These are phyloP conservation scores for Carassius carassius DNA, from an alignment of 2,113 vertebrate species.

Conservation along the genomic window DNA sequence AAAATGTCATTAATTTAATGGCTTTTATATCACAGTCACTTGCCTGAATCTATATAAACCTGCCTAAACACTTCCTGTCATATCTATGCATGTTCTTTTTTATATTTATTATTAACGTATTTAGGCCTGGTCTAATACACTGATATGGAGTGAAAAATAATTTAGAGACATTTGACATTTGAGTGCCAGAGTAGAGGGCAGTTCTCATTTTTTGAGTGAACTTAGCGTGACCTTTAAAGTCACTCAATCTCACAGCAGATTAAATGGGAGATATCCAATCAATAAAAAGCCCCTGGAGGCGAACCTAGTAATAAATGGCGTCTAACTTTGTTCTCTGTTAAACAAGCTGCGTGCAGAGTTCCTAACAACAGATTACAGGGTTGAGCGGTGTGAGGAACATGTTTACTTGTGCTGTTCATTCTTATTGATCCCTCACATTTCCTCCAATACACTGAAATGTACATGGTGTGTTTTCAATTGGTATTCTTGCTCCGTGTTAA, in stretches of 20 bases:
- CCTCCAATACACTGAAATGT: neutral
- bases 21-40: neutral
- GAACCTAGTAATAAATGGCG: neutral
- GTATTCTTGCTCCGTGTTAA: neutral
- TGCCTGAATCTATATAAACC: no score
- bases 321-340: constrained; percentile 20
- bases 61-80: neutral
- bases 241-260: constrained; percentile 17
- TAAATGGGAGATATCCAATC: constrained; percentile 23
- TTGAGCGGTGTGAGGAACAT: neutral
- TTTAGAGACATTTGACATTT: constrained; percentile 7
- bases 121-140: neutral
- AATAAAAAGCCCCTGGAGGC: neutral
- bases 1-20: neutral
- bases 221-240: neutral
- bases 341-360: neutral
- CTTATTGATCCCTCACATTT: neutral
- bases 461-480: neutral
- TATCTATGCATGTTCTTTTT: no score
- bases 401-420: neutral
- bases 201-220: constrained; percentile 8
- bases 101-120: no score
- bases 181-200: neutral
- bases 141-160: neutral
- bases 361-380: neutral